A percentile compares a stretch with the other conserved stretches of the same genome.
phyloP scores from a whole-genome alignment of 2,888 invertebrate species.

The Lampropteryx suffumata region DNA sequence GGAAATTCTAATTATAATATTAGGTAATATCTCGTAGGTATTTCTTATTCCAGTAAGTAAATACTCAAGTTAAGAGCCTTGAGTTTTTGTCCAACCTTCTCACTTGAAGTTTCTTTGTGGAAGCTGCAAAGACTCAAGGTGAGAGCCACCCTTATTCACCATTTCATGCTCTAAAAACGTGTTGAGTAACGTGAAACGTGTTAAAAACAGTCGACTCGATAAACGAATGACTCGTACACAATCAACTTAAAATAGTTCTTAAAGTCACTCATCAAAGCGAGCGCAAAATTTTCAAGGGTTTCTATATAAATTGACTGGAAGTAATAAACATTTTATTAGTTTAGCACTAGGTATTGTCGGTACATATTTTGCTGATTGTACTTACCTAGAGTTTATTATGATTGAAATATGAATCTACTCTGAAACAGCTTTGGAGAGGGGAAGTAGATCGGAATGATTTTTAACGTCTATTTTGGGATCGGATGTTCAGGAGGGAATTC shows the following conservation, averaged over 20 bases:
- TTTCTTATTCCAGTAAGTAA: slow-evolving; percentile 14
- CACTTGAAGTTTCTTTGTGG: slow-evolving; percentile 16
- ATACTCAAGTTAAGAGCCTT: slow-evolving; percentile 15
- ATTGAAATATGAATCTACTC: slow-evolving; percentile 22
- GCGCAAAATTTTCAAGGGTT: too few species aligned
- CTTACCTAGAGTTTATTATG: slow-evolving; percentile 11
- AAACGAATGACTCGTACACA: not conserved
- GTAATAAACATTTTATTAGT: too few species aligned
- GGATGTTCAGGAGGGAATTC: slow-evolving; percentile 35
- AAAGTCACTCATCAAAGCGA: too few species aligned
- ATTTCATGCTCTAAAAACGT: slow-evolving; percentile 12
- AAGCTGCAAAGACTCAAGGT: slow-evolving; percentile 11
- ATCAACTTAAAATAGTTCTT: too few species aligned
- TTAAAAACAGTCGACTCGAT: too few species aligned
- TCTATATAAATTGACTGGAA: too few species aligned
- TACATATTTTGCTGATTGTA: not conserved
- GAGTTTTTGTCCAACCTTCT: slow-evolving; percentile 14
- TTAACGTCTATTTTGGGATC: slow-evolving; percentile 38
- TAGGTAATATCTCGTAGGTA: slow-evolving; percentile 5
- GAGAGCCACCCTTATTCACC: slow-evolving; percentile 9
- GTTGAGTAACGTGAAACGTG: not conserved
- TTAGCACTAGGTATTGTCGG: too few species aligned
- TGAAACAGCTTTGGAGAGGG: slow-evolving; percentile 20
- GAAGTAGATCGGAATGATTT: slow-evolving; percentile 38
- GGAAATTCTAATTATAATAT: too few species aligned